phyloP scores from a whole-genome alignment of 2,113 vertebrate genomes.

The Leucosticte australis region DNA sequence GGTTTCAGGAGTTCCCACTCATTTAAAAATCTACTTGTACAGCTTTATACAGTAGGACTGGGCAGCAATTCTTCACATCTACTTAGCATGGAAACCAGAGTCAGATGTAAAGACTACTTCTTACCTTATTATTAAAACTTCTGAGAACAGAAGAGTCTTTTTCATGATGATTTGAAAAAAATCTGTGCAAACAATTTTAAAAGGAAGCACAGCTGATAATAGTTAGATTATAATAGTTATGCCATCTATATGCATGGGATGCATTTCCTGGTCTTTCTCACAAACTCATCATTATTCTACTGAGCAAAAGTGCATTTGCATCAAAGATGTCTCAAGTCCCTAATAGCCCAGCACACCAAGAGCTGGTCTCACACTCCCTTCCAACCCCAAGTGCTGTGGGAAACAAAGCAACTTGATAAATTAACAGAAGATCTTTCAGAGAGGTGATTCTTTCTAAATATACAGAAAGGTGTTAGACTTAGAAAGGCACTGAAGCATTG shows the following conservation, averaged over 20 bases:
- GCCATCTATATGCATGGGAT: constrained; percentile 34
- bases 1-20: background rate
- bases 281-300: constrained; percentile 47
- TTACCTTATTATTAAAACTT: background rate
- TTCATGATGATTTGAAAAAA: background rate
- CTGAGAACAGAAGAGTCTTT: background rate
- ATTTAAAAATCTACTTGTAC: background rate
- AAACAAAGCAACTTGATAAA: background rate
- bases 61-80: background rate
- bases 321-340: background rate
- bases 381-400: background rate
- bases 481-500: background rate
- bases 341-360: background rate
- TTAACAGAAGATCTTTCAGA: background rate
- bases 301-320: constrained; percentile 30
- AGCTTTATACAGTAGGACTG: background rate
- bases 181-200: background rate
- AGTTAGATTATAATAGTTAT: background rate
- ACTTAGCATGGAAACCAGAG: background rate
- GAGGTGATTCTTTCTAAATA: background rate
- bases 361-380: background rate
- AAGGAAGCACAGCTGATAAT: background rate
- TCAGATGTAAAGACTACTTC: background rate
- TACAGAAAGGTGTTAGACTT: background rate
- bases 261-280: constrained; percentile 45